These are phyloP conservation scores for Philaethria dido DNA, from an alignment of 2,888 invertebrate genomes.

Conservation along the genomic window DNA sequence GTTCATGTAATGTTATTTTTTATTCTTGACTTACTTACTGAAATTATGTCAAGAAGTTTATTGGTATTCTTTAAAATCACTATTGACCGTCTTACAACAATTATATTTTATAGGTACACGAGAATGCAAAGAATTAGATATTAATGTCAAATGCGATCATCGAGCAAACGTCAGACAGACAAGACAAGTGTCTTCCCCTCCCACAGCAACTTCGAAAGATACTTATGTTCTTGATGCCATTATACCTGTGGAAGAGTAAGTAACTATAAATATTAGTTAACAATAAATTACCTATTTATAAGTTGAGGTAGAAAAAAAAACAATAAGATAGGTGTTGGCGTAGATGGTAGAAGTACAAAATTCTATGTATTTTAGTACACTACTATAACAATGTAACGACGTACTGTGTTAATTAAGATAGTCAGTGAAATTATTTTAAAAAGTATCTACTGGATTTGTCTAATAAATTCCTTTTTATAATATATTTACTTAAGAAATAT, in stretches of 20 bases:
- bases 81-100: not conserved
- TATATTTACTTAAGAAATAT: not conserved
- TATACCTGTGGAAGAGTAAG: constrained; percentile 94
- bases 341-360: constrained; percentile 31
- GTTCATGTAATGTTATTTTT: too few species aligned
- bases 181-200: constrained; percentile 83
- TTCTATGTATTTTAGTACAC: constrained; percentile 31
- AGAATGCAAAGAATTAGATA: constrained; percentile 95
- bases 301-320: constrained; percentile 21
- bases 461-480: not conserved
- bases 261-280: constrained; percentile 47
- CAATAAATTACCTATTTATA: not conserved
- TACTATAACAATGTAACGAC: constrained; percentile 21
- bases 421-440: constrained; percentile 7
- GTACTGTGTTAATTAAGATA: constrained; percentile 22
- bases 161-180: constrained; percentile 86
- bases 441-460: not conserved
- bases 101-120: constrained; percentile 84
- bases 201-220: constrained; percentile 87
- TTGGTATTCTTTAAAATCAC: too few species aligned
- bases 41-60: too few species aligned
- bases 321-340: constrained; percentile 37
- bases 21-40: too few species aligned
- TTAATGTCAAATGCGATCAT: constrained; percentile 96
- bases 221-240: constrained; percentile 92